Evolutionary conservation across 2,888 invertebrate species (phyloP), one percentile per base, ranked within the genome.

Genomic region (Papilio protenor): DNA sequence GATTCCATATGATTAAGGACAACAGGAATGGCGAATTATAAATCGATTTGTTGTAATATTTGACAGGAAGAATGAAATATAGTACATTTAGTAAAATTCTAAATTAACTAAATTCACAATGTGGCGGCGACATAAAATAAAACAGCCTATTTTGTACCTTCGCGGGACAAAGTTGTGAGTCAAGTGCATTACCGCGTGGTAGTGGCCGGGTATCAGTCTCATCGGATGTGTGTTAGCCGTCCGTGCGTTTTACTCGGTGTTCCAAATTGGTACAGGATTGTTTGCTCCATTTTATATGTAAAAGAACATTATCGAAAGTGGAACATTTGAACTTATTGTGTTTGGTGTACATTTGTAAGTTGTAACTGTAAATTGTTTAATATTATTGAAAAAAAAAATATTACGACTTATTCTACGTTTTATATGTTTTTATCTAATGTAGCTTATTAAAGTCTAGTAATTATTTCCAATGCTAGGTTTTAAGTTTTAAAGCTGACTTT

Each of bases 221-320:
- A 72, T 76, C 71, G 52, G 40, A 76, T 61, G 76, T 72, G 76
- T 76, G 76, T 72, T 45, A 76, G 72, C 10, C 76, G 72, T 52
- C 40, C 76, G 76, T 72, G 16, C 64, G 72, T 23, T 61, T 12
- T 27, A 61, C 59, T 27, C 61, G 6, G 61, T 61, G 23, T 23
- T 27, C n/a, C 61, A 16, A 61, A 61, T 27, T 14, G 16, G 16
- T 61, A 59, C 23, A 14, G 59, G 59, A 59, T 61, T 61, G 11
- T 21, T 59, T 2, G 10, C 21, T 59, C 12, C n/a, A 27, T 61
- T 61, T 27, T 27, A 27, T n/a, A 61, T 23, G 1, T 23, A 61
- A 16, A 14, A 14, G 61, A 23, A 61, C 23, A 61, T 61, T 27
- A 23, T 61, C 14, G 14, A 27, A n/a, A 57, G 27, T 61, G 61